These are phyloP conservation scores for Chlorospingus flavigularis DNA, from an alignment of 2,797 vertebrate species.

Conservation along the genomic window DNA sequence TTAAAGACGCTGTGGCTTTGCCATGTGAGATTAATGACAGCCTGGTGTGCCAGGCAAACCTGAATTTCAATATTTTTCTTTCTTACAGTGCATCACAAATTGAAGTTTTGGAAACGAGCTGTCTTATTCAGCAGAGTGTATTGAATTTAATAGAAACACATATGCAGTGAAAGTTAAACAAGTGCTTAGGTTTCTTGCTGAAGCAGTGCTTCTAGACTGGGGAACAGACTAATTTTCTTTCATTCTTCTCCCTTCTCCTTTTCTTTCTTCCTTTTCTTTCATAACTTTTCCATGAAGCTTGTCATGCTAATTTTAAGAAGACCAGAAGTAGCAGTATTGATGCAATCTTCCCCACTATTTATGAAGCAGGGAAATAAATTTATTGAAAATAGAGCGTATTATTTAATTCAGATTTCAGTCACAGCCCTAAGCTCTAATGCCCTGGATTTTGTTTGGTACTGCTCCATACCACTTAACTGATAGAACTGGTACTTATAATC, in stretches of 20 bases:
- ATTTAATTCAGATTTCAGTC: neutral
- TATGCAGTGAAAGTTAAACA: conserved; percentile 14
- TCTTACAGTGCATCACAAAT: conserved; percentile 30
- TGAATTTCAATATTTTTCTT: conserved; percentile 41
- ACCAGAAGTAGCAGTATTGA: neutral
- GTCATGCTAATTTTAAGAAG: neutral
- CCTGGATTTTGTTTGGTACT: neutral
- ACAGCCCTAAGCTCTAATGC: neutral
- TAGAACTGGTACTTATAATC: neutral
- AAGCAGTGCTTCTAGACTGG: neutral
- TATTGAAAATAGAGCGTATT: neutral
- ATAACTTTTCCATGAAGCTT: neutral
- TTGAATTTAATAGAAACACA: conserved; percentile 30
- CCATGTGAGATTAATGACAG: conserved; percentile 35
- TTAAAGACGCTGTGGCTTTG: conserved; percentile 32
- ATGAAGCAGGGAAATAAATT: neutral
- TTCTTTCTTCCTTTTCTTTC: neutral
- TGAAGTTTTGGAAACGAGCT: neutral
- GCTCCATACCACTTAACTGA: neutral
- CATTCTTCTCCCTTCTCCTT: neutral
- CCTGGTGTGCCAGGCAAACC: neutral
- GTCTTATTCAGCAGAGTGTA: conserved; percentile 6
- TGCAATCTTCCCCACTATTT: neutral
- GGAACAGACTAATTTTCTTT: neutral
- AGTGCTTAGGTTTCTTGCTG: neutral